Conservation (phyloP, 2,888 invertebrate species). For the Achlya flavicornis region DNA sequence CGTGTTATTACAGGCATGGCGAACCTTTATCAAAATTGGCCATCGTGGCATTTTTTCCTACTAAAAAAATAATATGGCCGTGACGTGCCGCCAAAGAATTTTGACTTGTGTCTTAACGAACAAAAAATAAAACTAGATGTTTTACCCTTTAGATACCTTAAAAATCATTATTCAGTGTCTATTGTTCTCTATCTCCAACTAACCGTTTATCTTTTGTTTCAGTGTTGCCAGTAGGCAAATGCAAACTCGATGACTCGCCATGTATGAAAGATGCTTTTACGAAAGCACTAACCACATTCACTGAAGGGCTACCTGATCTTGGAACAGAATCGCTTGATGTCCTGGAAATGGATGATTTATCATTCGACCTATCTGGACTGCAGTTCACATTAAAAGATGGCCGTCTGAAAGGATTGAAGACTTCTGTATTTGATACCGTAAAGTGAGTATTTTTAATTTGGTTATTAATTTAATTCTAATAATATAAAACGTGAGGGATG, state of each 20-base stretch:
- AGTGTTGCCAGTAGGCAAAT: conserved; percentile 56
- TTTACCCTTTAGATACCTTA: no score
- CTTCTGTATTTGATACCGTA: conserved; percentile 40
- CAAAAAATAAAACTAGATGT: no score
- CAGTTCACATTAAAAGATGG: conserved; percentile 49
- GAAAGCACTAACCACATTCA: conserved; percentile 42
- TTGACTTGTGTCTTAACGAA: no score
- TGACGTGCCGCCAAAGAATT: no score
- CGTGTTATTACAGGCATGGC: no score
- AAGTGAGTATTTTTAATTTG: conserved; percentile 41
- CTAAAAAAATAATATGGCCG: no score
- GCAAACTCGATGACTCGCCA: conserved; percentile 46
- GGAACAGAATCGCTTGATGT: conserved; percentile 49
- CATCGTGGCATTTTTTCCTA: no score
- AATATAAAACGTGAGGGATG: no score
- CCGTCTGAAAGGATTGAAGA: conserved; percentile 47
- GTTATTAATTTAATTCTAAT: no score
- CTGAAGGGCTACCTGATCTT: conserved; percentile 48
- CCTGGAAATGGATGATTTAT: conserved; percentile 45
- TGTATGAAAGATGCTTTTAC: conserved; percentile 50
- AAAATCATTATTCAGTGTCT: no score
- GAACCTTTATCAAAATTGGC: no score
- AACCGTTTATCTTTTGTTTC: conserved; percentile 16
- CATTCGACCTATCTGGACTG: conserved; percentile 54
- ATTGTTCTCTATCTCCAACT: no score